Conservation (phyloP, 1,140 invertebrate genomes). For the Tigriopus japonicus region DNA sequence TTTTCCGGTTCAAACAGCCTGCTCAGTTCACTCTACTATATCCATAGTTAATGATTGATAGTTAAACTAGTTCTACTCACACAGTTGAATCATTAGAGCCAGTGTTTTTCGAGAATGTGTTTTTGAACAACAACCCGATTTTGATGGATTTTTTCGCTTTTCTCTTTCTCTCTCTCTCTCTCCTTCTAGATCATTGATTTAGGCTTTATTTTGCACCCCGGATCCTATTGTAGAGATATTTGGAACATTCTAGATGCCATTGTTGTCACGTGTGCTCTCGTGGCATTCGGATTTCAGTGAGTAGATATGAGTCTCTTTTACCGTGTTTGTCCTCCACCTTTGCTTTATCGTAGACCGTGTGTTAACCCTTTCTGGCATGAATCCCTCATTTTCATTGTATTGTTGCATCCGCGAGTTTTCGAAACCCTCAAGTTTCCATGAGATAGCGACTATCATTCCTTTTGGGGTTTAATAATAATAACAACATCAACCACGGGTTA, state of each 20-base stretch:
- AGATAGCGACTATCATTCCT: no score
- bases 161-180: background rate
- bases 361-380: no score
- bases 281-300: constrained; percentile 36
- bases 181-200: constrained; percentile 66
- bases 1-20: no score
- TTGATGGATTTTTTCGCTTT: no score
- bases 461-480: no score
- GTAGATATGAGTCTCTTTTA: background rate
- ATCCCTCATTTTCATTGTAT: no score
- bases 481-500: no score
- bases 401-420: no score
- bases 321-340: no score
- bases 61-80: background rate
- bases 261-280: constrained; percentile 84
- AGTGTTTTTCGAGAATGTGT: constrained; percentile 11
- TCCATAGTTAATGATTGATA: no score
- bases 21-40: background rate
- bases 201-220: constrained; percentile 84
- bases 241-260: constrained; percentile 93
- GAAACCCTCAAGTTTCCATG: no score
- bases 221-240: constrained; percentile 73
- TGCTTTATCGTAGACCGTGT: no score
- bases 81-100: constrained; percentile 8
- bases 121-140: background rate